Percentiles rank a stretch among this genome's conserved stretches.
phyloP scores from a whole-genome alignment of 1,140 invertebrate species.

The Papilio xuthus region DNA sequence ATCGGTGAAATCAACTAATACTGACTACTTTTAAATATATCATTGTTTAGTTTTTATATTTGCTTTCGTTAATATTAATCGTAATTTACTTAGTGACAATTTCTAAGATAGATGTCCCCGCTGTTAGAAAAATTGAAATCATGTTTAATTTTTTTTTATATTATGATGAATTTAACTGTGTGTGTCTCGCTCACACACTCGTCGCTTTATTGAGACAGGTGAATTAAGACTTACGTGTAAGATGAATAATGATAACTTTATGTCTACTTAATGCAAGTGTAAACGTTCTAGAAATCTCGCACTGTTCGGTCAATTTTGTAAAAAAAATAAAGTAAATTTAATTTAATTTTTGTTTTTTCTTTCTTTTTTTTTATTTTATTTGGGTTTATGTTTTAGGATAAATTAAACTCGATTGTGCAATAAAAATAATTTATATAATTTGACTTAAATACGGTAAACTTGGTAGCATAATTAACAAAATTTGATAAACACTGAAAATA shows the following conservation, averaged over 20 bases:
- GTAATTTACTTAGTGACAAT: conserved; percentile 78
- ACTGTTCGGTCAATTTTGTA: conserved; percentile 82
- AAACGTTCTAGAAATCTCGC: conserved; percentile 82
- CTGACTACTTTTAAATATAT: conserved; percentile 76
- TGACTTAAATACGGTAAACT: conserved; percentile 78
- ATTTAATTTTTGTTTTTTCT: conserved; percentile 71
- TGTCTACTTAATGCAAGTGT: conserved; percentile 82
- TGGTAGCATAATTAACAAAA: conserved; percentile 79
- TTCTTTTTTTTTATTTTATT: conserved; percentile 45
- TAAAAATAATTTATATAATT: conserved; percentile 81
- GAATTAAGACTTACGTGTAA: conserved; percentile 80
- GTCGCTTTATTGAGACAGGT: conserved; percentile 79
- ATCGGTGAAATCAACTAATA: conserved; percentile 68
- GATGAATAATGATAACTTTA: conserved; percentile 79
- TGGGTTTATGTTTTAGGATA: conserved; percentile 43
- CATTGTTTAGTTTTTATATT: conserved; percentile 79
- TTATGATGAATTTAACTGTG: conserved; percentile 59
- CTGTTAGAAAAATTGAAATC: conserved; percentile 62
- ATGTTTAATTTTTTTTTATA: conserved; percentile 71
- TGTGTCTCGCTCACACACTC: conserved; percentile 59
- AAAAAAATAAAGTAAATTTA: conserved; percentile 80
- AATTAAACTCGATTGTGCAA: conserved; percentile 63
- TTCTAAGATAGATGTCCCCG: conserved; percentile 69
- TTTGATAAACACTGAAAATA: conserved; percentile 79
- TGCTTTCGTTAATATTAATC: conserved; percentile 80